Percentiles rank a stretch among this genome's conserved stretches.
Conservation (phyloP, 2,888 invertebrate genomes). For the Parochlus steinenii region DNA sequence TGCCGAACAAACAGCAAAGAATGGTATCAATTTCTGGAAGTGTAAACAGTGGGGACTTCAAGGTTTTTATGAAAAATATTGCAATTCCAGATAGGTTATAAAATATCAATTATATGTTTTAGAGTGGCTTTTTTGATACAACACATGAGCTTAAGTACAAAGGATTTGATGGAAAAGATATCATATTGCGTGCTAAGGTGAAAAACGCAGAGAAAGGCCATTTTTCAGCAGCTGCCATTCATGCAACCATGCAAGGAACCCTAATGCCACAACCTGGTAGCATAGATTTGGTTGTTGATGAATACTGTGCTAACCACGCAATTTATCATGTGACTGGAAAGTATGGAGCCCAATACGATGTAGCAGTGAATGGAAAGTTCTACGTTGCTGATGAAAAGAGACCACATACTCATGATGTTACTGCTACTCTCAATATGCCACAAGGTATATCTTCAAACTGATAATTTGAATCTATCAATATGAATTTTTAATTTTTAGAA, state of each 20-base stretch:
- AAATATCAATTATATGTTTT: too few species aligned
- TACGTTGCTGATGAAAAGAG: constrained; percentile 19
- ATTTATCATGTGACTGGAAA: constrained; percentile 30
- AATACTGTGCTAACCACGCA: constrained; percentile 21
- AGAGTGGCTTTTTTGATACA: constrained; percentile 27
- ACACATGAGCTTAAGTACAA: constrained; percentile 29
- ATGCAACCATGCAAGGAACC: constrained; percentile 25
- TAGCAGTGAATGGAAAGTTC: constrained; percentile 31
- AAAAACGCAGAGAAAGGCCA: constrained; percentile 27
- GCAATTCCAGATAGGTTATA: too few species aligned
- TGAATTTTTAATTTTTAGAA: too few species aligned
- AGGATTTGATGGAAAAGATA: constrained; percentile 32
- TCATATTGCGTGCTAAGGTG: constrained; percentile 24
- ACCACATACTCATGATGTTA: constrained; percentile 10
- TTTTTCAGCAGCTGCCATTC: constrained; percentile 19
- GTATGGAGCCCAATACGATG: constrained; percentile 31
- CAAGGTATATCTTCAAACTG: too few species aligned
- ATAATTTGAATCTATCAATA: too few species aligned
- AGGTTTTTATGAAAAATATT: too few species aligned
- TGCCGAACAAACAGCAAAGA: constrained; percentile 19
- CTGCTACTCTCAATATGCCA: constrained; percentile 5
- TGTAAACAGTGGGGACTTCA: constrained; percentile 29
- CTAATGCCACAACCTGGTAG: constrained; percentile 25
- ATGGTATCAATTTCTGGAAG: constrained; percentile 27
- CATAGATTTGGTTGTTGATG: constrained; percentile 19